A percentile compares a stretch with the other conserved stretches of the same genome.
These are phyloP conservation scores for Chaenocephalus aceratus DNA, from an alignment of 2,113 vertebrate genomes.

Conservation along the genomic window DNA sequence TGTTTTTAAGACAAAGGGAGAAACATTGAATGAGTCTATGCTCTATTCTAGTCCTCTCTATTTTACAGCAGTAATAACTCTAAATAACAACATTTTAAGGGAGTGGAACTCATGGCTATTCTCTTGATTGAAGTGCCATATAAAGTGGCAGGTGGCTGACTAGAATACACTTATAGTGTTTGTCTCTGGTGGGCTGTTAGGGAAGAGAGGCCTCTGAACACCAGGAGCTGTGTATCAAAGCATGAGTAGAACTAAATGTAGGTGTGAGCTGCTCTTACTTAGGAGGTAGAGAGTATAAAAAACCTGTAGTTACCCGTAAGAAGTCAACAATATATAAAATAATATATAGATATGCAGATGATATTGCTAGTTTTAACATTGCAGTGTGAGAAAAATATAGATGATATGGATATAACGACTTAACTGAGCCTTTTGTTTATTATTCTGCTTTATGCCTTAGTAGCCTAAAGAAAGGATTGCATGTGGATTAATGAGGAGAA, in stretches of 20 bases:
- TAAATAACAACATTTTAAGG: constrained; percentile 51
- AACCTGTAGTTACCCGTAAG: background rate
- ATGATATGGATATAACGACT: background rate
- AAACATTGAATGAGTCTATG: constrained; percentile 17
- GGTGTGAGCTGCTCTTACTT: background rate
- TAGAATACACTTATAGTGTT: constrained; percentile 46
- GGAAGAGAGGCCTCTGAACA: constrained; percentile 28
- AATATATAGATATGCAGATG: background rate
- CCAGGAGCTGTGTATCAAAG: constrained; percentile 21
- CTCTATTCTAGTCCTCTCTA: constrained; percentile 10
- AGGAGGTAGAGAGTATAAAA: constrained; percentile 12
- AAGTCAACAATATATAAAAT: background rate
- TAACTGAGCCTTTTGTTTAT: constrained; percentile 5
- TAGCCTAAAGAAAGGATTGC: background rate
- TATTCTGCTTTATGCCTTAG: background rate
- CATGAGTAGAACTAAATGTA: constrained; percentile 1
- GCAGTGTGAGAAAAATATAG: background rate
- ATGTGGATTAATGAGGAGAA: background rate
- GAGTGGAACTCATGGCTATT: constrained; percentile 46
- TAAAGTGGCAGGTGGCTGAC: constrained; percentile 65
- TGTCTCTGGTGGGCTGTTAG: constrained; percentile 51
- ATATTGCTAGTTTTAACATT: background rate
- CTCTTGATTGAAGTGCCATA: constrained; percentile 70
- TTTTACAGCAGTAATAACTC: constrained; percentile 48
- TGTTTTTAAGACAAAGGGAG: constrained; percentile 1